Percentiles rank a stretch among this genome's conserved stretches.
Evolutionary conservation across 2,797 vertebrate species (phyloP).

Genomic region (Oceanodroma leucorhoa): DNA sequence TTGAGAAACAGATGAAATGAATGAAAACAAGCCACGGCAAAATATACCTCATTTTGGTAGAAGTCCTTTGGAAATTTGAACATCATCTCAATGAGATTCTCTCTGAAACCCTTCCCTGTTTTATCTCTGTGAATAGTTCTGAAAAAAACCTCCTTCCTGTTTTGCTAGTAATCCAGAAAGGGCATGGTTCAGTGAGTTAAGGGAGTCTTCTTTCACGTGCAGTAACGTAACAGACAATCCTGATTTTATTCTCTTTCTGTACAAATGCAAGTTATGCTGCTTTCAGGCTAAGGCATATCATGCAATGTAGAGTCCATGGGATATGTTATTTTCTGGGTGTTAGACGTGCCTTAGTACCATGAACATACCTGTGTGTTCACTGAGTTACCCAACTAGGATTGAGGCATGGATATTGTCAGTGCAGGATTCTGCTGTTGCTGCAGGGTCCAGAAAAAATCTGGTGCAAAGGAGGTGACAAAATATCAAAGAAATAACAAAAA

Average conservation of each 20-base stretch:
- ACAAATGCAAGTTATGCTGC: background rate
- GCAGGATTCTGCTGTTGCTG: background rate
- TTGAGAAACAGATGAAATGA: background rate
- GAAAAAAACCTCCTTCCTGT: background rate
- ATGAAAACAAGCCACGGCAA: background rate
- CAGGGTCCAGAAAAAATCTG: background rate
- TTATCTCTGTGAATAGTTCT: background rate
- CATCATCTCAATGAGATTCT: slow-evolving; percentile 15
- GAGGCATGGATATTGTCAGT: background rate
- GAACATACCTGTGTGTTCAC: background rate
- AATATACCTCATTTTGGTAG: slow-evolving; percentile 37
- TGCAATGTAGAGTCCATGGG: background rate
- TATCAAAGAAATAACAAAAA: background rate
- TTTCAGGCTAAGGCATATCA: background rate
- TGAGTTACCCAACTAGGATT: rapidly evolving
- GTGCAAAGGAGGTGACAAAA: background rate
- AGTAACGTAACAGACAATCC: background rate
- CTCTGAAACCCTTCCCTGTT: background rate
- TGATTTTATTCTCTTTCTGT: background rate
- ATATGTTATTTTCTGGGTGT: background rate
- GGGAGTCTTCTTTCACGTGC: background rate
- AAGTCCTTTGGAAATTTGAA: background rate
- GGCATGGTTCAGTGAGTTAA: background rate
- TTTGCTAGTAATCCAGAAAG: background rate
- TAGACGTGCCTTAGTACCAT: background rate